phyloP scores from a whole-genome alignment of 2,113 vertebrate genomes.

The rat (Rattus norvegicus) region GRCr8 NC_086029.1:49270501-49271000 shows the following conservation, averaged over 20 bases:
- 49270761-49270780: not conserved
- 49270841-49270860: not conserved
- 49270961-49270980: not conserved
- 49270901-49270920: fast-evolving
- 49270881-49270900: not conserved
- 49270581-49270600: not conserved
- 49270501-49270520: not conserved
- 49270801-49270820: not conserved
- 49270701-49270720: not conserved
- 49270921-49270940: too few relatives aligned
- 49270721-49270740: not conserved
- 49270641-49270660: not conserved
- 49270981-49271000: not conserved
- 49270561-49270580: not conserved
- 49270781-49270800: not conserved
- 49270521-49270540: not conserved
- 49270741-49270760: not conserved
- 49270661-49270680: not conserved
- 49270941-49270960: not conserved
- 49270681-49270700: not conserved
- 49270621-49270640: not conserved
- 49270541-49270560: not conserved
- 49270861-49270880: not conserved
- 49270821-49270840: not conserved
- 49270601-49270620: not conserved